Evolutionary conservation across 2,113 vertebrate genomes (phyloP), one percentile per base, ranked within the genome.

Genomic region (Zapornia atra): DNA sequence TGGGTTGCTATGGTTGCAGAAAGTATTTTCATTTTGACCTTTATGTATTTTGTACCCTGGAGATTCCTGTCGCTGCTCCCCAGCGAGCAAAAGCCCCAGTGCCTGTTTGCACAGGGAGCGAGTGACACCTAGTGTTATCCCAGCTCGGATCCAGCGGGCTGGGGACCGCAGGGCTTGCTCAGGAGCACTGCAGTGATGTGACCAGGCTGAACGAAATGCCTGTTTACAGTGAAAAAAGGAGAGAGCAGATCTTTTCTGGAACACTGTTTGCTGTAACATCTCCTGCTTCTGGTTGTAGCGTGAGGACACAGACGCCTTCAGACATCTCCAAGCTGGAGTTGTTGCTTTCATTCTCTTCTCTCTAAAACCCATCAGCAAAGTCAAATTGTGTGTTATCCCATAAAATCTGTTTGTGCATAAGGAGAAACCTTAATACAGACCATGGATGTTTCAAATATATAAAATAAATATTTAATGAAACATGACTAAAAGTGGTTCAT

Each of bases 381-480:
- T n/a, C 65, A 82, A 66, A 57, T 60, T 66, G n/a, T 5, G 2
- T 75, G 71, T 79, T 86, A 60, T 40, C 44, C 44, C 66, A 17
- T 91, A 78, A 63, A 64, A 94, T 76, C 34, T 90, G 40, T 87
- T 88, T 93, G 77, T 85, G 91, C 71, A 10, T 57, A 48, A 77
- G 64, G 82, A 95, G 75, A 71, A 93, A 25, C 50, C 76, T 96
- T 78, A 76, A 68, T 84, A 80, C 64, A 86, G 48, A 78, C 66
- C 48, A 3, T 64, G 70, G 38, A 76, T 70, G 56, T 59, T 97
- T 96, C 81, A 86, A 90, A 96, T 93, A 84, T 33, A 44, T 84
- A 60, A 87, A 96, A 92, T 97, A 97, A 97, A 97, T 97, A 93
- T 94, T 97, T 97, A 94, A 96, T 94, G 96, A 91, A 96, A 95